phyloP scores from a whole-genome alignment of 2,797 vertebrate genomes.

The Chelonia mydas region DNA sequence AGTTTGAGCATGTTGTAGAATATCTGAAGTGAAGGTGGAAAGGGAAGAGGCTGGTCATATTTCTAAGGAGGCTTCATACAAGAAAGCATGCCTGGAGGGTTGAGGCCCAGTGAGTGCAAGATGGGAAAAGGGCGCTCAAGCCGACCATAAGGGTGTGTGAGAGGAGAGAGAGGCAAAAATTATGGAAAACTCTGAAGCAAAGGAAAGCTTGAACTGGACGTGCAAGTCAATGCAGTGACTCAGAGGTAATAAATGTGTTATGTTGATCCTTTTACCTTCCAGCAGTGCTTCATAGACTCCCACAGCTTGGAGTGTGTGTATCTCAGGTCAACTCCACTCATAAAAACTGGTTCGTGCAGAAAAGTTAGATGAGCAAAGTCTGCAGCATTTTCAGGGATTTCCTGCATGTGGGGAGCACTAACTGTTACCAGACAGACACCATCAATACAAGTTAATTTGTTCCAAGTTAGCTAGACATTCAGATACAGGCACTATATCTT shows the following conservation, averaged over 20 bases:
- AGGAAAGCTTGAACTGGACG: neutral
- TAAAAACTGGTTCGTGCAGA: slow-evolving; percentile 83
- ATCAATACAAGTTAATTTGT: neutral
- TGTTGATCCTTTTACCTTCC: slow-evolving; percentile 82
- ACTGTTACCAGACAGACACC: neutral
- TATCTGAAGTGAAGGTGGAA: accelerated
- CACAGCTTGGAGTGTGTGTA: slow-evolving; percentile 84
- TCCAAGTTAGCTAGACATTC: neutral
- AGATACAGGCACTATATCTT: neutral
- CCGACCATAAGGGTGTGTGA: neutral
- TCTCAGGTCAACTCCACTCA: slow-evolving; percentile 84
- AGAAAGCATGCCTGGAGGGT: neutral
- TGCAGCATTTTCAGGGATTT: slow-evolving; percentile 89
- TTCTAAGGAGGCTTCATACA: too few species aligned
- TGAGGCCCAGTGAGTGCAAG: neutral
- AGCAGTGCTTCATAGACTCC: slow-evolving; percentile 85
- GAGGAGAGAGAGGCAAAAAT: neutral
- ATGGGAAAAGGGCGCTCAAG: neutral
- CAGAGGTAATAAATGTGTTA: neutral
- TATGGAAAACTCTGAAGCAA: neutral
- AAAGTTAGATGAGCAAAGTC: slow-evolving; percentile 84
- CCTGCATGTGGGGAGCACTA: slow-evolving; percentile 71
- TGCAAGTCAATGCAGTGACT: neutral
- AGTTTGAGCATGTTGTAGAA: neutral
- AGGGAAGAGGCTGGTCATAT: neutral